phyloP scores from a whole-genome alignment of 2,888 invertebrate species.

The Eugnorisma glareosa region DNA sequence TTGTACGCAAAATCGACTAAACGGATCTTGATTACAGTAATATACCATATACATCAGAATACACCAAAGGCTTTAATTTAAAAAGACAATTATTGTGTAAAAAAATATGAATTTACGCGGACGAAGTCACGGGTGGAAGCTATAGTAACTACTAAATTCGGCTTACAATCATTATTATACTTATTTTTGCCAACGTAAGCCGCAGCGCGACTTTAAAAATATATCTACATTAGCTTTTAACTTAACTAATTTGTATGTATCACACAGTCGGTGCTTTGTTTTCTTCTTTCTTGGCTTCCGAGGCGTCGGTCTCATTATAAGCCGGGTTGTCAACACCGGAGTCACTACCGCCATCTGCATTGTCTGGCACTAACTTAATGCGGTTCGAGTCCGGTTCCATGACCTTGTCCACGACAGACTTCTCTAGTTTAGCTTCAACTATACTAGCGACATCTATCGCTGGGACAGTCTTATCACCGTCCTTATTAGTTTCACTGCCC shows the following conservation, averaged over 20 bases:
- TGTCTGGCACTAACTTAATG: constrained; percentile 77
- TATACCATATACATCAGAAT: not conserved
- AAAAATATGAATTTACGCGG: not conserved
- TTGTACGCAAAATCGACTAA: not conserved
- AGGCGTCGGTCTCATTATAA: constrained; percentile 80
- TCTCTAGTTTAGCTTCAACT: constrained; percentile 67
- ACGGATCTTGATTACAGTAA: not conserved
- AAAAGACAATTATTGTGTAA: not conserved
- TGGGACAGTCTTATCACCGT: constrained; percentile 70
- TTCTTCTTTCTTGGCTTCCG: constrained; percentile 75
- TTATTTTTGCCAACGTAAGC: constrained; percentile 30
- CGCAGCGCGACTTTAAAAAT: constrained; percentile 30
- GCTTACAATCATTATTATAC: constrained; percentile 53
- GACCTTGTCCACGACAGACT: constrained; percentile 60
- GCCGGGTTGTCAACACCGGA: constrained; percentile 88
- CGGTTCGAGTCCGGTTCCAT: constrained; percentile 61
- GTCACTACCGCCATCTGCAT: constrained; percentile 86
- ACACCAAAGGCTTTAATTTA: not conserved
- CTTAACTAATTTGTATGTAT: constrained; percentile 55
- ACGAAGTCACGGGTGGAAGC: not conserved
- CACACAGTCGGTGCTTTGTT: constrained; percentile 68
- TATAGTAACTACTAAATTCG: constrained; percentile 51
- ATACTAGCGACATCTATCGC: constrained; percentile 79
- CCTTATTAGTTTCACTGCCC: constrained; percentile 75
- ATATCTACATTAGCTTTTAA: constrained; percentile 63